Percentiles rank a stretch among this genome's conserved stretches.
These are phyloP conservation scores for Mantis religiosa DNA, from an alignment of 2,888 invertebrate genomes.

Conservation along the genomic window DNA sequence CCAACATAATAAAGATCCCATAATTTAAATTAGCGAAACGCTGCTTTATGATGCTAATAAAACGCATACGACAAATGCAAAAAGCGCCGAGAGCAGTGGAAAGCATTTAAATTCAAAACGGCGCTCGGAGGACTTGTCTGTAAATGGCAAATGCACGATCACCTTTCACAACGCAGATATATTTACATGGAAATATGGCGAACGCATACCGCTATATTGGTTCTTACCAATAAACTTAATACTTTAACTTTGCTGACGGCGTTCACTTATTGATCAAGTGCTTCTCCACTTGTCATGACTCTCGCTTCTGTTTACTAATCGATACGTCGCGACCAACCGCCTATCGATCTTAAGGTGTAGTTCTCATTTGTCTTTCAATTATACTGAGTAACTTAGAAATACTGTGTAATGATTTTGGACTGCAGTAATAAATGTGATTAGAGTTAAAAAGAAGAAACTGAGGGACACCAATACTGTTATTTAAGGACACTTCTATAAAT, in stretches of 20 bases:
- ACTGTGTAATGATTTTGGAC: too few relatives aligned
- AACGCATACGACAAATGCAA: not conserved
- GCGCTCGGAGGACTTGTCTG: not conserved
- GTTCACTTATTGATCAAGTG: not conserved
- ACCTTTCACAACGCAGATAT: not conserved
- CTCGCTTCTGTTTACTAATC: not conserved
- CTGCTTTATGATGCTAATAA: not conserved
- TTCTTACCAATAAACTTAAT: not conserved
- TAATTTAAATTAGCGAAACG: not conserved
- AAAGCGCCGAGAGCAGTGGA: not conserved
- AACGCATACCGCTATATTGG: not conserved
- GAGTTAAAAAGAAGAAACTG: too few relatives aligned
- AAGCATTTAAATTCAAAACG: not conserved
- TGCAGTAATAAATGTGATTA: too few relatives aligned
- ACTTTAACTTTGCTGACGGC: not conserved
- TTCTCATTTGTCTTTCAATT: not conserved
- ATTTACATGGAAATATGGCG: not conserved
- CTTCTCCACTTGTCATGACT: not conserved
- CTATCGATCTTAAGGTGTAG: not conserved
- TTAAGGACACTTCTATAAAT: too few relatives aligned
- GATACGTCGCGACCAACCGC: not conserved
- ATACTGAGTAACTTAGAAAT: not conserved
- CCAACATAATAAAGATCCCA: not conserved
- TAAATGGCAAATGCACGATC: not conserved
- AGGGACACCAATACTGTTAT: too few relatives aligned